Evolutionary conservation across 1,140 invertebrate genomes (phyloP), one percentile per base, ranked within the genome.

Genomic region (Eriosoma lanigerum): DNA sequence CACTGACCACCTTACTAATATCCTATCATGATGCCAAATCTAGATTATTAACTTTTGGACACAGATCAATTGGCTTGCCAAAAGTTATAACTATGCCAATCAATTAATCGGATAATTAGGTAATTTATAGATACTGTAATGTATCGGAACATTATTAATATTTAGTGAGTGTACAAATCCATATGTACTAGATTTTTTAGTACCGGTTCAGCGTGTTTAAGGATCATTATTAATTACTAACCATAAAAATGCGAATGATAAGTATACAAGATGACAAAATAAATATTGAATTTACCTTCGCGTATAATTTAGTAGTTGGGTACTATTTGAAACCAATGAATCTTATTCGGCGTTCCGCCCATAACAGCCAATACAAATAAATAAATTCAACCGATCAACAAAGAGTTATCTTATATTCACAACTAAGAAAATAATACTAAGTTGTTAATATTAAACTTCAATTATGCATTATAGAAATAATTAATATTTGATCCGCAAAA

Each of bases 281-380:
- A 48, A 6, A 48, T 48, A 48, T 48, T 48, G 46, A 10, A 48
- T 8, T 48, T 48, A 48, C 46, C 46, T 48, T 48, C 1, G 4
- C 46, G 46, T 48, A 48, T 12, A 12, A 15, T 48, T 48, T 48
- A 48, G 46, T 15, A 48, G 46, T 48, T 48, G 46, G 10, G 46
- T 48, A 48, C n/a, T n/a, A 10, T 48, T 48, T 48, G 46, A 10
- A 48, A 48, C 46, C 32, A 32, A 19, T 38, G 17, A 44, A 10
- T n/a, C 44, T 19, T 66, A 6, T 17, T 29, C 26, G 32, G 15
- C 32, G 62, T 66, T 66, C 62, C 62, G 62, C 62, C 62, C 62
- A 66, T 66, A 66, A 66, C 62, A 66, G 3, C 19, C 62, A 21
- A 32, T 66, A 66, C 19, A 29, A 32, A 32, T 66, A 66, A 66